These are phyloP conservation scores for Equus quagga DNA, from an alignment of 2,113 vertebrate genomes.

Conservation along the genomic window DNA sequence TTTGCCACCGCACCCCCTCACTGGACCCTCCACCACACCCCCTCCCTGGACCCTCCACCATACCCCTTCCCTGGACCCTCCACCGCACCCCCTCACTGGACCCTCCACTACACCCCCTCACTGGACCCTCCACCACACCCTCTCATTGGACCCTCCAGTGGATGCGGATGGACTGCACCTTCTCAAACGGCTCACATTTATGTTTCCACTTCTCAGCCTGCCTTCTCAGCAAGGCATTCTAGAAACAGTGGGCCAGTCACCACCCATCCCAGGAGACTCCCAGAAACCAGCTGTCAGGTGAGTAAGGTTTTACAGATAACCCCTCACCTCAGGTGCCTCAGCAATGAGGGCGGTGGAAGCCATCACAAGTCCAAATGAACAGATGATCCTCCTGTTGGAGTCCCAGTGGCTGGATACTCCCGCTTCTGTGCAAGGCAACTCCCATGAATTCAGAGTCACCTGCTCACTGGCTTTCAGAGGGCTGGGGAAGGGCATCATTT, in stretches of 20 bases:
- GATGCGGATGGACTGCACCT: not conserved
- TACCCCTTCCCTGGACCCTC: no score
- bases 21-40: no score
- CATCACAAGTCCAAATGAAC: accelerated
- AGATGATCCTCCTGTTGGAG: not conserved
- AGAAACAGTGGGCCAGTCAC: not conserved
- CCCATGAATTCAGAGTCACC: not conserved
- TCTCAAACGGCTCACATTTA: not conserved
- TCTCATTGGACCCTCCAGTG: no score
- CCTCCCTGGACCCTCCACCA: no score
- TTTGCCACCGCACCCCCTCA: no score
- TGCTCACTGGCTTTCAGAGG: not conserved
- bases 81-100: no score
- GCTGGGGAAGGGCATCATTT: not conserved
- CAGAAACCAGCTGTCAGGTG: not conserved
- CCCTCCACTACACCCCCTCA: no score
- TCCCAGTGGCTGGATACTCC: not conserved
- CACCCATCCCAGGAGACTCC: not conserved
- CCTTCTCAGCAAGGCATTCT: not conserved
- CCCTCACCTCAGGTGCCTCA: not conserved
- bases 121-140: no score
- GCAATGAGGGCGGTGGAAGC: not conserved
- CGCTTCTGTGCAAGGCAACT: not conserved
- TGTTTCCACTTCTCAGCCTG: not conserved
- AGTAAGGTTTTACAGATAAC: not conserved